Evolutionary conservation across 2,888 invertebrate species (phyloP), one percentile per base, ranked within the genome.

Genomic region (Hoplodrina ambigua): DNA sequence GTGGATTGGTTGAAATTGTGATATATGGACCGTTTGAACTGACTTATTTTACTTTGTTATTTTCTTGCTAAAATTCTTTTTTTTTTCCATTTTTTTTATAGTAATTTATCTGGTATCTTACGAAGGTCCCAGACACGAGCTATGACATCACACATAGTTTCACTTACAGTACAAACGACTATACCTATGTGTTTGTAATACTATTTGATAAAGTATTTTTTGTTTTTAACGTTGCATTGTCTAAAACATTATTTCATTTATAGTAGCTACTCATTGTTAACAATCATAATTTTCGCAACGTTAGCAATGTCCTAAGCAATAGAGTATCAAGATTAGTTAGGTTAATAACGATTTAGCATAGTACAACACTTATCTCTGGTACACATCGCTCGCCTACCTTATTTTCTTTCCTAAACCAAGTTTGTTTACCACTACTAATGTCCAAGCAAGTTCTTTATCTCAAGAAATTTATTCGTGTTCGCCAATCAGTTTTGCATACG

Each of bases 401-500:
- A 83, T 83, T 80, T 83, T 83, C 84, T 85, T 84, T 81, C 66
- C 79, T 67, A 75, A 74, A 78, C 81, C 71, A 62, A 79, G 79
- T 81, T 82, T 67, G 20, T 79, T 62, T 59, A 75, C 81, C 85
- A 72, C 73, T 81, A 84, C 77, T 74, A 83, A 83, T 85, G 81
- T 78, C 37, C 65, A 85, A 85, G 85, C 85, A 63, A 83, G 82
- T 84, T 84, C 85, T 84, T 84, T 84, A 84, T 84, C 84, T 83
- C 60, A 33, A 63, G 71, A 83, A 78, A 84, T 84, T 85, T 85
- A 84, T 84, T 83, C 83, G 69, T 64, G 63, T 55, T 82, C 76
- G 66, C 85, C 85, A 84, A 84, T 84, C 84, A 85, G 85, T 82
- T 84, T 84, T 84, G 85, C 84, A 84, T 84, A 85, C 83, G 81